A percentile compares a stretch with the other conserved stretches of the same genome.
Conservation (phyloP, 1,140 invertebrate genomes). For the Palaemon carinicauda region DNA sequence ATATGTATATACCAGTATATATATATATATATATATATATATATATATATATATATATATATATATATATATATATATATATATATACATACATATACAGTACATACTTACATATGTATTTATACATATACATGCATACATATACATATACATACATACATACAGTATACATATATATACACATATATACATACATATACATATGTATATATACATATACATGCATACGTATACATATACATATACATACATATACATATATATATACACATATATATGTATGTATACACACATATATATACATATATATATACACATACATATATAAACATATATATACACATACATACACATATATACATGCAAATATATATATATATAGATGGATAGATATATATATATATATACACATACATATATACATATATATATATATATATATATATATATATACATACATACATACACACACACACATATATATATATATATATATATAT, state of each 20-base stretch:
- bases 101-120: conserved; percentile 2
- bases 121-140: neutral
- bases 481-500: neutral
- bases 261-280: too few species aligned
- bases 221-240: too few species aligned
- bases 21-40: neutral
- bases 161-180: neutral
- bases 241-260: too few species aligned
- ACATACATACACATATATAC: neutral
- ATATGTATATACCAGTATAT: neutral
- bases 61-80: conserved; percentile 24
- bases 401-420: too few species aligned
- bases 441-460: conserved; percentile 12
- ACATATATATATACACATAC: neutral
- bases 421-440: too few species aligned
- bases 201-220: too few species aligned
- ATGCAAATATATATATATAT: neutral
- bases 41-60: conserved; percentile 18
- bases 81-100: conserved; percentile 10
- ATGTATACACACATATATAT: conserved; percentile 4
- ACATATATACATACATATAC: neutral
- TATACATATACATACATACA: neutral
- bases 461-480: neutral
- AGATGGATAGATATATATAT: too few species aligned
- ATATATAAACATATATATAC: neutral